These are phyloP conservation scores for Caenorhabditis wallacei DNA, from an alignment of 2,888 invertebrate species.

Conservation along the genomic window DNA sequence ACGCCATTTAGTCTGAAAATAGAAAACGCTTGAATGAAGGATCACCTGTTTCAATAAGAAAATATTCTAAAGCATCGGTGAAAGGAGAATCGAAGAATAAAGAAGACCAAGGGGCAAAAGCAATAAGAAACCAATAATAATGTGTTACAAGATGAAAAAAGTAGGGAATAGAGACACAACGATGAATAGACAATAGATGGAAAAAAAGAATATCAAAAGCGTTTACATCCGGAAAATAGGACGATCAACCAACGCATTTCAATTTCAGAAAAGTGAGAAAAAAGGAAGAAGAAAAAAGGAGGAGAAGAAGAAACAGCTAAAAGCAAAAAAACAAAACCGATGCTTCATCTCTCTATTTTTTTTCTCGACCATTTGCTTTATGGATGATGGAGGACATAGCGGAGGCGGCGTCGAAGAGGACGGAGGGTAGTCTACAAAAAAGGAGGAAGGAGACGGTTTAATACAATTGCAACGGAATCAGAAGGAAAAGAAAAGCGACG, in stretches of 20 bases:
- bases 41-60: background rate
- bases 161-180: background rate
- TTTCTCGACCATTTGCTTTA: slow-evolving; percentile 34
- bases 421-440: background rate
- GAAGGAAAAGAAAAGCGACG: slow-evolving; percentile 25
- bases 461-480: slow-evolving; percentile 65
- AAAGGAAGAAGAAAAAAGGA: background rate
- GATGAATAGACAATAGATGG: slow-evolving; percentile 6
- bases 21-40: background rate
- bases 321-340: slow-evolving; percentile 41
- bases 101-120: slow-evolving; percentile 12
- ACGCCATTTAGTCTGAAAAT: slow-evolving; percentile 57
- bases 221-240: slow-evolving; percentile 32
- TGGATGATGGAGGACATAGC: slow-evolving; percentile 20
- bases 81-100: slow-evolving; percentile 10
- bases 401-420: slow-evolving; percentile 10
- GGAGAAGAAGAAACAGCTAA: background rate
- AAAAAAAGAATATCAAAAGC: slow-evolving; percentile 25
- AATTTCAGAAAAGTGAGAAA: slow-evolving; percentile 23
- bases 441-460: slow-evolving; percentile 43
- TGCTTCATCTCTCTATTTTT: slow-evolving; percentile 31
- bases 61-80: background rate
- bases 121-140: slow-evolving; percentile 52
- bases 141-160: slow-evolving; percentile 50
- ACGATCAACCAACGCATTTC: slow-evolving; percentile 36